Conservation (phyloP, 2,113 vertebrate species). For the Murina feae region DNA sequence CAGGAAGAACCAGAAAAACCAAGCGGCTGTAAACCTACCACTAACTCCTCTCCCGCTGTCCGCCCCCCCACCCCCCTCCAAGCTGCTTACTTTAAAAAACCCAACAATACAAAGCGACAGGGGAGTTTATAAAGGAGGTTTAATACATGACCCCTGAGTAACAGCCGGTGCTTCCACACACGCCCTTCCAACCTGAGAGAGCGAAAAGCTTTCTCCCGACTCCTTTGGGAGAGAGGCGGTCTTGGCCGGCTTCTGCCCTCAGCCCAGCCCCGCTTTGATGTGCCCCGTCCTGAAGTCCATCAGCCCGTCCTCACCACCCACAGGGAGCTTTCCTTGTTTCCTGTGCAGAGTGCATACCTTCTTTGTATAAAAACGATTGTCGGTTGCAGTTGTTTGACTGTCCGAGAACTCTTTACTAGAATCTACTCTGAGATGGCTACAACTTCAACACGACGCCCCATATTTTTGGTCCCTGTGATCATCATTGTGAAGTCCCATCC, state of each 20-base stretch:
- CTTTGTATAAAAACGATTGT: background rate
- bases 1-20: background rate
- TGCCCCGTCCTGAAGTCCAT: background rate
- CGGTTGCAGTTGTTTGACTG: background rate
- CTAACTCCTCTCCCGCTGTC: too few species aligned
- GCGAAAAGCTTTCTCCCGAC: background rate
- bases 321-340: background rate
- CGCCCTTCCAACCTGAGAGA: background rate
- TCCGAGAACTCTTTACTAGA: background rate
- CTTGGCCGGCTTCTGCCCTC: background rate
- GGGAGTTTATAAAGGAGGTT: conserved; percentile 45
- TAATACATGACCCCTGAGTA: conserved; percentile 41
- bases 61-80: background rate
- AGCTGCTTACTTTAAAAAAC: conserved; percentile 45
- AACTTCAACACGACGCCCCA: background rate
- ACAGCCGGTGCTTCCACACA: background rate
- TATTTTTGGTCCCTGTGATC: background rate
- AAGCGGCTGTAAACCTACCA: background rate
- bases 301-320: background rate
- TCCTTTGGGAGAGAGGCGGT: background rate
- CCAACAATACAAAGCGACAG: background rate
- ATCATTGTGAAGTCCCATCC: background rate
- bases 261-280: background rate
- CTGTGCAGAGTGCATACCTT: background rate
- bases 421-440: background rate